Percentiles rank a stretch among this genome's conserved stretches.
These are phyloP conservation scores for Drosophila elegans DNA, from an alignment of 1,140 invertebrate species.

Conservation along the genomic window DNA sequence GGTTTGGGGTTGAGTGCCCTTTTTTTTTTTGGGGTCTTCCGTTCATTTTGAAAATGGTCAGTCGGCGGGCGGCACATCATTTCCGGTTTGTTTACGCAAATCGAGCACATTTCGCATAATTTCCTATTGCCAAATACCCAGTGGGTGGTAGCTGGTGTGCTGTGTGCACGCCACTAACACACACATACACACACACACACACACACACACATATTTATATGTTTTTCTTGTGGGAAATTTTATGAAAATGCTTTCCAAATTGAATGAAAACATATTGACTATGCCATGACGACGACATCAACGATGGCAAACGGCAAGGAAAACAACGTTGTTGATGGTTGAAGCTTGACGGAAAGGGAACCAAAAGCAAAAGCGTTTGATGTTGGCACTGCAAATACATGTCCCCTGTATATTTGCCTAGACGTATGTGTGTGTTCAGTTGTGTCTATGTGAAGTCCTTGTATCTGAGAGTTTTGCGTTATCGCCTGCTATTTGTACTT, in stretches of 20 bases:
- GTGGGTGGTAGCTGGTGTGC: constrained; percentile 4
- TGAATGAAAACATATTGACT: constrained; percentile 84
- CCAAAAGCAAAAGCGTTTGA: constrained; percentile 63
- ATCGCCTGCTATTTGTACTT: constrained; percentile 68
- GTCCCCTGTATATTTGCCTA: constrained; percentile 65
- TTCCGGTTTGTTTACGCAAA: constrained; percentile 84
- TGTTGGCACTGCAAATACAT: constrained; percentile 76
- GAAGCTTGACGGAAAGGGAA: constrained; percentile 21
- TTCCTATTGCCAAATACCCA: constrained; percentile 73
- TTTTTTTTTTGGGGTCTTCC: constrained; percentile 20
- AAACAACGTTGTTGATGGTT: constrained; percentile 65
- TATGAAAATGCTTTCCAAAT: constrained; percentile 83
- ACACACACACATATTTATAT: constrained; percentile 50
- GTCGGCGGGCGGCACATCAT: constrained; percentile 72
- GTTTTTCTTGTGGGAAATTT: constrained; percentile 81
- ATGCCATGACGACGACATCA: constrained; percentile 67
- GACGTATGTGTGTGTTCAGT: constrained; percentile 32
- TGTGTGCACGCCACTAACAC: no score
- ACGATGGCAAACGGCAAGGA: constrained; percentile 64
- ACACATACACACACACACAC: no score
- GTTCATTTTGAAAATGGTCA: constrained; percentile 75
- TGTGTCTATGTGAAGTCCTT: constrained; percentile 12
- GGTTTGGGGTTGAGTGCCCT: constrained; percentile 30
- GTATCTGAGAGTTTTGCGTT: constrained; percentile 47
- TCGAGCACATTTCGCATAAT: constrained; percentile 84